Evolutionary conservation across 2,888 invertebrate species (phyloP).

Genomic region (Athrips mouffetella): DNA sequence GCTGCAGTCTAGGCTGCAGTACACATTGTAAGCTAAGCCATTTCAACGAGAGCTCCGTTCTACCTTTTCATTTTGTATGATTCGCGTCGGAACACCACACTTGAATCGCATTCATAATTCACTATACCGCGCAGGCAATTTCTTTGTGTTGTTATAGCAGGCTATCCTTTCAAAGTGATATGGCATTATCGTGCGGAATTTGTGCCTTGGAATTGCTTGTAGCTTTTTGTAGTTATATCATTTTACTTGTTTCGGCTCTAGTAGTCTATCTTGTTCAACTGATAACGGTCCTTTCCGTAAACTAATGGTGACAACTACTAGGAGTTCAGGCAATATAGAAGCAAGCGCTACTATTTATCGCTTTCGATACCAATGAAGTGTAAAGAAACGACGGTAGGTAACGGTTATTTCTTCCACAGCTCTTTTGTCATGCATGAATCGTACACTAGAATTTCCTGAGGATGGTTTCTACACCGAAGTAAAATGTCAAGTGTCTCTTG

Average conservation of each 20-base stretch:
- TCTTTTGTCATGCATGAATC: too few species aligned
- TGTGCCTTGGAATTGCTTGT: constrained; percentile 5
- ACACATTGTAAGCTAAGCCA: constrained; percentile 33
- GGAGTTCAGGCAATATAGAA: constrained; percentile 3
- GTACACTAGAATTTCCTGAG: too few species aligned
- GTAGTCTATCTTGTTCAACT: too few species aligned
- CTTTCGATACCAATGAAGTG: constrained; percentile 10
- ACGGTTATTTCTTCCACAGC: background rate
- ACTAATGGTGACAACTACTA: constrained; percentile 14
- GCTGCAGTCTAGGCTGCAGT: constrained; percentile 39
- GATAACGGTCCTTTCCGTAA: too few species aligned
- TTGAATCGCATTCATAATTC: constrained; percentile 39
- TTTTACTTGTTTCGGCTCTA: too few species aligned
- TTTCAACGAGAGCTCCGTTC: constrained; percentile 27
- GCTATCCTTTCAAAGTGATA: constrained; percentile 30
- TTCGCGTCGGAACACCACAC: constrained; percentile 37
- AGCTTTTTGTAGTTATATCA: too few species aligned
- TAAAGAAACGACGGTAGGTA: constrained; percentile 1
- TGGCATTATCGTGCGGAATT: constrained; percentile 23
- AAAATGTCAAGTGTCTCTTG: too few species aligned
- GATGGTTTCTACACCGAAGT: too few species aligned
- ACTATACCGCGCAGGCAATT: constrained; percentile 30
- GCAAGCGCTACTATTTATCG: background rate
- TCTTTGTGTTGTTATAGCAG: constrained; percentile 35
- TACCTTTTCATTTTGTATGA: constrained; percentile 39